Evolutionary conservation across 2,888 invertebrate genomes (phyloP).

Genomic region (Xestia xanthographa): DNA sequence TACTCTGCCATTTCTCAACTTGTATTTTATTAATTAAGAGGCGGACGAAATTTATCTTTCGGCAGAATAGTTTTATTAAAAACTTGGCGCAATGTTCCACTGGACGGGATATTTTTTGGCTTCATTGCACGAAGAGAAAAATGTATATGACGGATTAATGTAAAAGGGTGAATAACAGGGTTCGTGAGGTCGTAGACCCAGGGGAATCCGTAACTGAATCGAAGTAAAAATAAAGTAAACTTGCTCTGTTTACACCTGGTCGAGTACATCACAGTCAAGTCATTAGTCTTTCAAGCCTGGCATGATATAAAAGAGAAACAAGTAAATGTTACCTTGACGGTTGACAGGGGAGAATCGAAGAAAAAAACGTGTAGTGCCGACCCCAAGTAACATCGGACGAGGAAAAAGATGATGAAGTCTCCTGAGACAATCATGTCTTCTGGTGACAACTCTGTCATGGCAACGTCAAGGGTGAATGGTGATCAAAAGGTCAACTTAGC

Average conservation of each 20-base stretch:
- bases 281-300: not conserved
- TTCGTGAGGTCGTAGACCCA: slow-evolving; percentile 31
- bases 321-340: not conserved
- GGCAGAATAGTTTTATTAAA: slow-evolving; percentile 16
- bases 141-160: slow-evolving; percentile 21
- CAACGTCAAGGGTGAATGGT: slow-evolving; percentile 8
- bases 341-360: not conserved
- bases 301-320: not conserved
- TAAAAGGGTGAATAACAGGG: slow-evolving; percentile 35
- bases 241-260: not conserved
- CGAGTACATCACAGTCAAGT: not conserved
- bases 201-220: slow-evolving; percentile 27
- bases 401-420: not conserved
- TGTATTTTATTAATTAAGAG: slow-evolving; percentile 14
- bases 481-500: slow-evolving; percentile 1
- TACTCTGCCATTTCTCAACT: slow-evolving; percentile 29
- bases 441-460: not conserved
- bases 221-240: slow-evolving; percentile 10
- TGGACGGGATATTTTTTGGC: slow-evolving; percentile 29
- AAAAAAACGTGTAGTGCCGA: not conserved
- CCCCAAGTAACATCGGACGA: not conserved
- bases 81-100: slow-evolving; percentile 32
- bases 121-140: slow-evolving; percentile 11
- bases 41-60: not conserved
- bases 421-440: not conserved